Evolutionary conservation across 2,888 invertebrate species (phyloP).

Genomic region (Dexiosoma caninum): DNA sequence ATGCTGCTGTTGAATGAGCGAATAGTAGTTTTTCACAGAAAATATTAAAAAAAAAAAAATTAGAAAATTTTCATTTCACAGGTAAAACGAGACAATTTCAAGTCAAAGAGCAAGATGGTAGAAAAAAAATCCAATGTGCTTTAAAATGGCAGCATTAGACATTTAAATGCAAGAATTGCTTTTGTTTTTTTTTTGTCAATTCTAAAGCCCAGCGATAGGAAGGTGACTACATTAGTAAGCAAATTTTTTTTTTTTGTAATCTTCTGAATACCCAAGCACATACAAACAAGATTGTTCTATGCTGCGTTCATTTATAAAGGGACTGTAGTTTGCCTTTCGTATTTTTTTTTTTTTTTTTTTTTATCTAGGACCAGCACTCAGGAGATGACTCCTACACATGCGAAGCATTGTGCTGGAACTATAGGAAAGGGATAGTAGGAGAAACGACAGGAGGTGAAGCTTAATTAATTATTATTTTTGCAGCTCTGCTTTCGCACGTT

Average conservation of each 20-base stretch:
- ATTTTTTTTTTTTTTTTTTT: too few relatives aligned
- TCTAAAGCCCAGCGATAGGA: background rate
- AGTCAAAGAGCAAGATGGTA: background rate
- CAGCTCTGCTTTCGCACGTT: too few relatives aligned
- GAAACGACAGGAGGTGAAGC: too few relatives aligned
- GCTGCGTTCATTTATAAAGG: background rate
- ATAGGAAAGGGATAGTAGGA: too few relatives aligned
- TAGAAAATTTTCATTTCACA: slow-evolving; percentile 2
- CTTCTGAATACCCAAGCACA: background rate
- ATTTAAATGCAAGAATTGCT: background rate
- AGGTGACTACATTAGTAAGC: slow-evolving; percentile 42
- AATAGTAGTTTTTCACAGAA: too few relatives aligned
- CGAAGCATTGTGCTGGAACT: too few relatives aligned
- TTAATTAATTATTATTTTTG: too few relatives aligned
- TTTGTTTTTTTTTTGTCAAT: background rate
- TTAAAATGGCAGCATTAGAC: slow-evolving; percentile 28
- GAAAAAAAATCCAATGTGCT: too few relatives aligned
- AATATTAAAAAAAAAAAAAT: too few relatives aligned
- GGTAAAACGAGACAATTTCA: background rate
- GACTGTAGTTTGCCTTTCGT: background rate
- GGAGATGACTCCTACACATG: too few relatives aligned
- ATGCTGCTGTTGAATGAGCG: slow-evolving; percentile 7
- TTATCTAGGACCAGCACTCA: too few relatives aligned
- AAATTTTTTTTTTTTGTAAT: slow-evolving; percentile 38
- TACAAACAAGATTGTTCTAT: background rate